These are phyloP conservation scores for Ctenoplectra terminalis DNA, from an alignment of 1,140 invertebrate genomes.

Conservation along the genomic window DNA sequence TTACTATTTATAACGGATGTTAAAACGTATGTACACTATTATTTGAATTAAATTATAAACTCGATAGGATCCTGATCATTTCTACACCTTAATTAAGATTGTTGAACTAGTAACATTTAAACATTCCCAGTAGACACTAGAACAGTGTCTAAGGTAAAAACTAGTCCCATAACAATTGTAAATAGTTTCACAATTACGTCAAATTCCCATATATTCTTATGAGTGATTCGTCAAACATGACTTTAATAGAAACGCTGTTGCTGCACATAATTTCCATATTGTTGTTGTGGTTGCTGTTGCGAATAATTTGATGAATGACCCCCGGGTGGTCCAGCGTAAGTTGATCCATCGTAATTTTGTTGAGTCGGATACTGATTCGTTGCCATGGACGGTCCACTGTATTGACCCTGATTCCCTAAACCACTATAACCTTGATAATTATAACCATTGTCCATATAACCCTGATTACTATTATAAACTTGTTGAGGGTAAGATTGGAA, in stretches of 20 bases:
- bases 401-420: constrained; percentile 65
- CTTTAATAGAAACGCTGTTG: constrained; percentile 76
- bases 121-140: not conserved
- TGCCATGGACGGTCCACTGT: constrained; percentile 51
- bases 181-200: constrained; percentile 8
- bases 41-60: constrained; percentile 10
- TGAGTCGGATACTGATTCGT: constrained; percentile 68
- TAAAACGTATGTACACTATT: constrained; percentile 10
- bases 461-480: constrained; percentile 67
- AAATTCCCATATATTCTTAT: constrained; percentile 3
- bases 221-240: not conserved
- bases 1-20: not conserved
- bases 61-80: not conserved
- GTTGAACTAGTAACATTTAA: constrained; percentile 27
- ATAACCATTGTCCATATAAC: constrained; percentile 76
- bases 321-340: constrained; percentile 50
- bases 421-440: constrained; percentile 71
- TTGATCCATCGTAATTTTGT: constrained; percentile 68
- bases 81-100: constrained; percentile 4
- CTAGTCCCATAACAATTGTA: constrained; percentile 14
- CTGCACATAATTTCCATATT: constrained; percentile 76
- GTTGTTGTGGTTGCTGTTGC: constrained; percentile 69
- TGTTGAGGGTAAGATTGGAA: constrained; percentile 64
- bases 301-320: constrained; percentile 70
- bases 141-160: not conserved